Conservation (phyloP, 2,888 invertebrate genomes). For the Drosophila quinaria region DNA sequence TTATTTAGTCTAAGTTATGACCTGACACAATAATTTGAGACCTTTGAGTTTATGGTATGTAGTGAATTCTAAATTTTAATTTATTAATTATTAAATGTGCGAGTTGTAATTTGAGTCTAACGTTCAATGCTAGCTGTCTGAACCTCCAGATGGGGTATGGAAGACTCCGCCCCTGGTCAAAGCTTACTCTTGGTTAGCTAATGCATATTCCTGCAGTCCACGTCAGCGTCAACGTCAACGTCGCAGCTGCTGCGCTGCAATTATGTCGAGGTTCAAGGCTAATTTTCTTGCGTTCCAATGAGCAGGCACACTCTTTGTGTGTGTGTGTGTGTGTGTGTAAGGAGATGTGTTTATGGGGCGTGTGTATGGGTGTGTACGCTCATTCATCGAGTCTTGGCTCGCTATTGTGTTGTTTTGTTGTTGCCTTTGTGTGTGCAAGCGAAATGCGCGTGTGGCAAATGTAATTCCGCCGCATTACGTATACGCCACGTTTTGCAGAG, state of each 20-base stretch:
- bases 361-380: slow-evolving; percentile 21
- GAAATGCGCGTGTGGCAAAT: slow-evolving; percentile 73
- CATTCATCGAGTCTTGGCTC: slow-evolving; percentile 46
- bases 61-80: neutral
- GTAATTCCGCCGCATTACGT: slow-evolving; percentile 74
- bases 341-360: slow-evolving; percentile 1
- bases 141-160: neutral
- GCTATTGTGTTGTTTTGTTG: slow-evolving; percentile 5
- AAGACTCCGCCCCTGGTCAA: slow-evolving; percentile 20
- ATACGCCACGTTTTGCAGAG: slow-evolving; percentile 64
- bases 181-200: slow-evolving; percentile 34
- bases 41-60: too few species aligned
- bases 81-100: neutral
- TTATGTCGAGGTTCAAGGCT: slow-evolving; percentile 78
- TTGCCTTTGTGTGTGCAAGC: slow-evolving; percentile 46
- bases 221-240: slow-evolving; percentile 20
- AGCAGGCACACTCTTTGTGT: slow-evolving; percentile 20
- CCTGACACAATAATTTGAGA: too few species aligned
- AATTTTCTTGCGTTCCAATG: slow-evolving; percentile 71
- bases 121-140: neutral
- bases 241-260: slow-evolving; percentile 64
- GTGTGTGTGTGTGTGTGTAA: slow-evolving; percentile 13
- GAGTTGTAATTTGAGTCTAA: neutral
- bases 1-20: too few species aligned
- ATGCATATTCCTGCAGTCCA: slow-evolving; percentile 43